Conservation (phyloP, 2,888 invertebrate genomes). For the Sarcophaga carnaria region DNA sequence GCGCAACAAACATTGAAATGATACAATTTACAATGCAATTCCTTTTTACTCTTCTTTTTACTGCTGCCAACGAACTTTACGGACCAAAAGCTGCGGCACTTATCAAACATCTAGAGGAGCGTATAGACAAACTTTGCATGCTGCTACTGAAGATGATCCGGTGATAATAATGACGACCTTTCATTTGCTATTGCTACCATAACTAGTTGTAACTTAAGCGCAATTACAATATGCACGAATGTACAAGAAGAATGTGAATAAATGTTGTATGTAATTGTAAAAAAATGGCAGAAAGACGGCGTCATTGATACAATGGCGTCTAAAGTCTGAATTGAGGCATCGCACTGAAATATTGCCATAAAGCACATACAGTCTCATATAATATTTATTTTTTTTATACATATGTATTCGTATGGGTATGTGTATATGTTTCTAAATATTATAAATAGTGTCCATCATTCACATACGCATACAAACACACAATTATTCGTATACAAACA, state of each 20-base stretch:
- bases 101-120: constrained; percentile 43
- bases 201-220: constrained; percentile 28
- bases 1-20: too few species aligned
- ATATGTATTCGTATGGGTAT: not conserved
- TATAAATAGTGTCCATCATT: constrained; percentile 9
- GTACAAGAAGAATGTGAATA: constrained; percentile 26
- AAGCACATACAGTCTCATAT: constrained; percentile 31
- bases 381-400: not conserved
- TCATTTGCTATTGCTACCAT: constrained; percentile 7
- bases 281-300: constrained; percentile 51
- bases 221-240: constrained; percentile 51
- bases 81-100: constrained; percentile 45
- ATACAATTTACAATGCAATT: too few species aligned
- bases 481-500: constrained; percentile 24
- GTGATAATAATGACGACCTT: not conserved
- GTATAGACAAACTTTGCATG: constrained; percentile 57
- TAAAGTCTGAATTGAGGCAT: constrained; percentile 52
- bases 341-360: constrained; percentile 11
- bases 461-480: constrained; percentile 44
- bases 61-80: constrained; percentile 64
- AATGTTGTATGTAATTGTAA: not conserved
- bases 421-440: not conserved
- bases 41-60: not conserved
- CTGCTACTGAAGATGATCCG: not conserved
- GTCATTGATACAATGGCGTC: constrained; percentile 65